A percentile compares a stretch with the other conserved stretches of the same genome.
Evolutionary conservation across 2,113 vertebrate genomes (phyloP).

Genomic region (Cyprinodon brontotheroides): DNA sequence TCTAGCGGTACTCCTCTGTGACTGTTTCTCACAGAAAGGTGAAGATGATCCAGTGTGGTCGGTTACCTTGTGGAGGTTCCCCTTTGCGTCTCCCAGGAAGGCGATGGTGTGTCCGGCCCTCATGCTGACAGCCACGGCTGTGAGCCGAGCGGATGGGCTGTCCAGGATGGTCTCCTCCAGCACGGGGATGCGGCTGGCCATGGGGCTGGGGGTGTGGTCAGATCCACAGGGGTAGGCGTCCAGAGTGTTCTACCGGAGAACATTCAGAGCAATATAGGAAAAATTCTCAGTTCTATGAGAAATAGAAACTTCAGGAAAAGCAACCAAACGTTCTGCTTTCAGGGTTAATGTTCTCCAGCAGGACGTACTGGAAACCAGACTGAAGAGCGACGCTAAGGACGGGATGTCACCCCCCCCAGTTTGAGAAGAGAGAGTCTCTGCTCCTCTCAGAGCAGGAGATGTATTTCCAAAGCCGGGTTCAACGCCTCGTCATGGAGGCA

Average conservation of each 20-base stretch:
- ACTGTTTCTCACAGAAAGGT: too few species aligned
- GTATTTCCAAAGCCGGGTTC: constrained; percentile 5
- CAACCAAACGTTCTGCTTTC: too few species aligned
- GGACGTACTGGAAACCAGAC: constrained; percentile 8
- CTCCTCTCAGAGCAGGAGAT: constrained; percentile 14
- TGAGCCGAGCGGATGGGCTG: constrained; percentile 86
- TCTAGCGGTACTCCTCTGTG: too few species aligned
- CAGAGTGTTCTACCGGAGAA: constrained; percentile 85
- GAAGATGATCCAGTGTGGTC: too few species aligned
- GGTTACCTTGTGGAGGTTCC: constrained; percentile 90
- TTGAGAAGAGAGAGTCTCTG: constrained; percentile 29
- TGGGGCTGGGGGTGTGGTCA: constrained; percentile 96
- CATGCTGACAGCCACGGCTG: constrained; percentile 89
- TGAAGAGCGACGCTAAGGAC: too few species aligned
- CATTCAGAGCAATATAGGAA: background rate
- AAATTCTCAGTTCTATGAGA: too few species aligned
- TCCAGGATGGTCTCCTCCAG: constrained; percentile 86
- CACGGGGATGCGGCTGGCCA: constrained; percentile 89
- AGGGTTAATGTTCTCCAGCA: constrained; percentile 4
- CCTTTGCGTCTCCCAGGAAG: constrained; percentile 93
- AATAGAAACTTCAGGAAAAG: too few species aligned
- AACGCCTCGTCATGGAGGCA: constrained; percentile 38
- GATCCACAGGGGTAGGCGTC: constrained; percentile 96
- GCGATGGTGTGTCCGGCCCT: constrained; percentile 88
- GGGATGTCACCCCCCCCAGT: background rate